A percentile compares a stretch with the other conserved stretches of the same genome.
These are phyloP conservation scores for Drosophila fuyamai DNA, from an alignment of 1,140 invertebrate genomes.

Conservation along the genomic window DNA sequence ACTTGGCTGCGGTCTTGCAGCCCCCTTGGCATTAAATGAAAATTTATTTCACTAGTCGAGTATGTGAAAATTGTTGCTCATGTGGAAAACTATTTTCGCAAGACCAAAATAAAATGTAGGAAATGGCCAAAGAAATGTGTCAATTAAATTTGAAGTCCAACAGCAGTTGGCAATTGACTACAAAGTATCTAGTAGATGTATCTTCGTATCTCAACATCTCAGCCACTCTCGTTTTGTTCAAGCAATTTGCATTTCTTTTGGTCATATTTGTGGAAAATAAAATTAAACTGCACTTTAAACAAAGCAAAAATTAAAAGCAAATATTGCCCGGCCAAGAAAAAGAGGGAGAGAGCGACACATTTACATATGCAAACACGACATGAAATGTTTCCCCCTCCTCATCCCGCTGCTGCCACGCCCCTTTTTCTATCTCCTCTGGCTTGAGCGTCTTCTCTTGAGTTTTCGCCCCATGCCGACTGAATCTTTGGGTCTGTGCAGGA, in stretches of 20 bases:
- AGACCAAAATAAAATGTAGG: slow-evolving; percentile 16
- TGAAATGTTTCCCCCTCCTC: slow-evolving; percentile 51
- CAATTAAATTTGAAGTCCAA: slow-evolving; percentile 81
- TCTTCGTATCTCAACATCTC: slow-evolving; percentile 11
- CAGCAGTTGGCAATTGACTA: slow-evolving; percentile 59
- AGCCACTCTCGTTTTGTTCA: slow-evolving; percentile 17
- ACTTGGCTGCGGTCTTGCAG: slow-evolving; percentile 19
- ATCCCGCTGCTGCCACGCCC: slow-evolving; percentile 5
- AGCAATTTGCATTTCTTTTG: slow-evolving; percentile 67
- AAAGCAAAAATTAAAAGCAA: slow-evolving; percentile 83
- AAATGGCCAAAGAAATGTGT: slow-evolving; percentile 66
- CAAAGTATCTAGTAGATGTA: slow-evolving; percentile 35
- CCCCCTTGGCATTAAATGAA: slow-evolving; percentile 45
- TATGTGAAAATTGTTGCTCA: slow-evolving; percentile 49
- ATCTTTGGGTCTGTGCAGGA: slow-evolving; percentile 59
- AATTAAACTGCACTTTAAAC: slow-evolving; percentile 84
- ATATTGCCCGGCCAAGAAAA: slow-evolving; percentile 67
- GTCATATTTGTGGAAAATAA: slow-evolving; percentile 81
- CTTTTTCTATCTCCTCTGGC: slow-evolving; percentile 5
- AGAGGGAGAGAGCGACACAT: slow-evolving; percentile 45
- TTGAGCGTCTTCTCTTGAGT: slow-evolving; percentile 35
- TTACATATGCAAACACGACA: slow-evolving; percentile 84
- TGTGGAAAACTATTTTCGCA: slow-evolving; percentile 45
- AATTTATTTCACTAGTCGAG: slow-evolving; percentile 35
- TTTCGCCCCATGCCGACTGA: slow-evolving; percentile 33